Evolutionary conservation across 2,113 vertebrate species (phyloP), one percentile per base, ranked within the genome.

Genomic region (Bujurquina vittata): DNA sequence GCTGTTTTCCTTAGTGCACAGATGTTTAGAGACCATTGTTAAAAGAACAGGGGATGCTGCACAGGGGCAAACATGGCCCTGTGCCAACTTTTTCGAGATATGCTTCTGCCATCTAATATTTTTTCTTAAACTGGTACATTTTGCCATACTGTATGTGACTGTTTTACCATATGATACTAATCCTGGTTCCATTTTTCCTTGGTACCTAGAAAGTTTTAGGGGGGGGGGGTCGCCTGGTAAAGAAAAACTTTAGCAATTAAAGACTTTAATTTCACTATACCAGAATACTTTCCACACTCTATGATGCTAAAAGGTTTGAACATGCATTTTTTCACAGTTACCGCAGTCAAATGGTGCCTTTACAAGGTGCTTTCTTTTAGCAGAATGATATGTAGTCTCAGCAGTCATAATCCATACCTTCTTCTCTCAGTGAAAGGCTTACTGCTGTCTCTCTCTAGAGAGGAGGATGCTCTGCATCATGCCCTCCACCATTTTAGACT

Each of bases 401-500:
- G 89, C 84, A 90, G 67, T 87, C 90, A 77, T 81, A 87, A 87
- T 84, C 80, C 15, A 79, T 79, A 63, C 73, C 80, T 54, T 61
- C 61, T 60, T 37, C 58, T 73, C 85, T 80, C 43, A 4, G 10
- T 91, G 74, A 92, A 93, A 91, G 86, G 81, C 87, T 89, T 75
- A 37, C 84, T 81, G 74, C 81, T 79, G 81, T 86, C 84, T 69
- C 80, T 80, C 91, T 91, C 88, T 72, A 37, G 86, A 89, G 90
- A 87, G 86, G 79, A 76, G 35, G 86, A 75, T 83, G 90, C 82
- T 84, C 85, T 46, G 60, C 84, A 37, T 75, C 58, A 56, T 85
- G 86, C 86, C 81, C 88, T 84, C 88, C 80, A 84, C 86, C 58
- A 77, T 88, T 93, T 93, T 78, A 91, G 85, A 92, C 82, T 89